phyloP scores from a whole-genome alignment of 2,888 invertebrate genomes.

The Spialia ferax region DNA sequence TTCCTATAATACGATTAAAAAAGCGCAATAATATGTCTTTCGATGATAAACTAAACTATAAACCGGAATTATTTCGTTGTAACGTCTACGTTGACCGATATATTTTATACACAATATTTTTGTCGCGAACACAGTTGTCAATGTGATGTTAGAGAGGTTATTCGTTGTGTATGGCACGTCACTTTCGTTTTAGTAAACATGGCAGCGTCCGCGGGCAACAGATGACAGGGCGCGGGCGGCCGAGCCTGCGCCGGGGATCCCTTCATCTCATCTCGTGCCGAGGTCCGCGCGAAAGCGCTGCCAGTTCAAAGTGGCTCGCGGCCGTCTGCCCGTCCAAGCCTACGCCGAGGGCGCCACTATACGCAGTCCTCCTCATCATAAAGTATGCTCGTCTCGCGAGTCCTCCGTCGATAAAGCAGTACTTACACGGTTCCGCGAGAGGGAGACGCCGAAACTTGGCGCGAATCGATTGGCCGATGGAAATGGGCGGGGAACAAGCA shows the following conservation, averaged over 20 bases:
- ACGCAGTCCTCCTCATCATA: conserved; percentile 54
- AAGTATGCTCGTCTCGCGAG: conserved; percentile 58
- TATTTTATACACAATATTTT: conserved; percentile 53
- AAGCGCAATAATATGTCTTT: conserved; percentile 44
- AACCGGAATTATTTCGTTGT: conserved; percentile 65
- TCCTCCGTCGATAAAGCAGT: conserved; percentile 76
- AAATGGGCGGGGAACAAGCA: conserved; percentile 81
- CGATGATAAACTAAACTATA: conserved; percentile 43
- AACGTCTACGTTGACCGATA: conserved; percentile 56
- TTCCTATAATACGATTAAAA: conserved; percentile 41
- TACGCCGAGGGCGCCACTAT: conserved; percentile 70
- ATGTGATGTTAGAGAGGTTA: conserved; percentile 75
- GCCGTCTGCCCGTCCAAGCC: conserved; percentile 50
- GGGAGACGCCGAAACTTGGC: conserved; percentile 66
- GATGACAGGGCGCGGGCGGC: conserved; percentile 82
- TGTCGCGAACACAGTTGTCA: conserved; percentile 62
- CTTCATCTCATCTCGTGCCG: conserved; percentile 75
- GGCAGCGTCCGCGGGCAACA: conserved; percentile 80
- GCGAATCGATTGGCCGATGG: conserved; percentile 79
- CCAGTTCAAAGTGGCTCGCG: conserved; percentile 63
- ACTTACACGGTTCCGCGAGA: conserved; percentile 52
- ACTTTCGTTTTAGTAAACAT: conserved; percentile 83
- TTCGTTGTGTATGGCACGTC: conserved; percentile 83
- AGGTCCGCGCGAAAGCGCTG: conserved; percentile 58
- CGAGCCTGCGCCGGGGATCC: conserved; percentile 77